phyloP scores from a whole-genome alignment of 1,140 invertebrate genomes.

The Delia radicum region DNA sequence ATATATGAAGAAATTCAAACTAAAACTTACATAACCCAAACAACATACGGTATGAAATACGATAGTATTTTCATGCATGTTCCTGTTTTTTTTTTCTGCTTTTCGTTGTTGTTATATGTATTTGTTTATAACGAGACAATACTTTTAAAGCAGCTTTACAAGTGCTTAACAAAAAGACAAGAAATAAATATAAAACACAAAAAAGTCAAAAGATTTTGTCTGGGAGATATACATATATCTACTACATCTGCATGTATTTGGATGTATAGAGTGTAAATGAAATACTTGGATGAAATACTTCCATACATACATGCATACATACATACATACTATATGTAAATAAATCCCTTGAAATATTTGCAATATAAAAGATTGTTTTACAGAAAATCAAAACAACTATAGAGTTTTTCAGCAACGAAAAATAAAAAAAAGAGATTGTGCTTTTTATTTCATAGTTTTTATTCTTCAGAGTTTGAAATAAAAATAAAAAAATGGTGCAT shows the following conservation, averaged over 20 bases:
- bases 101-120: background rate
- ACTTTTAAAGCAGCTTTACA: slow-evolving; percentile 14
- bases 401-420: background rate
- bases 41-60: background rate
- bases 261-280: background rate
- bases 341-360: slow-evolving; percentile 19
- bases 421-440: background rate
- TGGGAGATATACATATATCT: background rate
- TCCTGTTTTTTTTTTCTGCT: background rate
- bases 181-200: background rate
- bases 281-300: background rate
- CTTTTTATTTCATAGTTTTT: background rate
- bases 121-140: slow-evolving; percentile 6
- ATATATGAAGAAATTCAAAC: background rate
- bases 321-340: background rate
- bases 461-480: too few species aligned
- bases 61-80: background rate
- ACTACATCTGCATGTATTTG: too few species aligned
- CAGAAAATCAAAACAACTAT: background rate
- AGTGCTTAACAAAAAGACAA: slow-evolving; percentile 9
- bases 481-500: too few species aligned
- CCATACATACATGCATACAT: background rate
- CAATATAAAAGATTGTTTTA: slow-evolving; percentile 17
- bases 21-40: background rate
- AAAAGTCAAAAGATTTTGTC: background rate